Evolutionary conservation across 1,140 invertebrate genomes (phyloP).

Genomic region (Coenobita brevimanus): DNA sequence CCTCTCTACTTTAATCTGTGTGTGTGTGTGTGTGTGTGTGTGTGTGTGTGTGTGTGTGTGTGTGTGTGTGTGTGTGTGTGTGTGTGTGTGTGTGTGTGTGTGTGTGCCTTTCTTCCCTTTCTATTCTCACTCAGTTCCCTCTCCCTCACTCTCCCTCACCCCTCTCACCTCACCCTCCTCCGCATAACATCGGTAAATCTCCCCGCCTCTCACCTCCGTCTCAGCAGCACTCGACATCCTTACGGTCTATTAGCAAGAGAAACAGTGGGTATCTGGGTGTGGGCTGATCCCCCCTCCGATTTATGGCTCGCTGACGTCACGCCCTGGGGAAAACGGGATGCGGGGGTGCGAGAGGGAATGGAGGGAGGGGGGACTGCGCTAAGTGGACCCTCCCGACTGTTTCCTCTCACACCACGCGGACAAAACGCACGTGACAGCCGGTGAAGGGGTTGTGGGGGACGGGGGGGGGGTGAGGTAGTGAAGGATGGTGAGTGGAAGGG

Average conservation of each 20-base stretch:
- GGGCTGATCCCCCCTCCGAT: slow-evolving; percentile 14
- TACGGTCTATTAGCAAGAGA: slow-evolving; percentile 64
- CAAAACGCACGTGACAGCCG: no score
- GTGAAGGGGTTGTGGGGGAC: no score
- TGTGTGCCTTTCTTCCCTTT: background rate
- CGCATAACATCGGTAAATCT: slow-evolving; percentile 48
- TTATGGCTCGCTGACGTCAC: slow-evolving; percentile 44
- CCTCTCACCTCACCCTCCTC: background rate
- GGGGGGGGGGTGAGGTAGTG: no score
- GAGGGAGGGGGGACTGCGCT: background rate
- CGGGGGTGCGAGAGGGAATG: background rate
- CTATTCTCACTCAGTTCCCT: background rate
- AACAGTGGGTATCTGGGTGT: slow-evolving; percentile 51
- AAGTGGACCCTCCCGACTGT: background rate
- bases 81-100: no score
- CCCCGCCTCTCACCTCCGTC: slow-evolving; percentile 39
- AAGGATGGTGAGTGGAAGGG: no score
- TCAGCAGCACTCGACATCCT: slow-evolving; percentile 28
- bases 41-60: no score
- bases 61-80: no score
- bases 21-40: no score
- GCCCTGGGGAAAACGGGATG: slow-evolving; percentile 37
- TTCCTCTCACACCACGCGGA: no score
- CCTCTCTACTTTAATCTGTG: background rate
- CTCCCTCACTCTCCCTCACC: background rate